phyloP scores from a whole-genome alignment of 2,797 vertebrate species.

The Coreius guichenoti region DNA sequence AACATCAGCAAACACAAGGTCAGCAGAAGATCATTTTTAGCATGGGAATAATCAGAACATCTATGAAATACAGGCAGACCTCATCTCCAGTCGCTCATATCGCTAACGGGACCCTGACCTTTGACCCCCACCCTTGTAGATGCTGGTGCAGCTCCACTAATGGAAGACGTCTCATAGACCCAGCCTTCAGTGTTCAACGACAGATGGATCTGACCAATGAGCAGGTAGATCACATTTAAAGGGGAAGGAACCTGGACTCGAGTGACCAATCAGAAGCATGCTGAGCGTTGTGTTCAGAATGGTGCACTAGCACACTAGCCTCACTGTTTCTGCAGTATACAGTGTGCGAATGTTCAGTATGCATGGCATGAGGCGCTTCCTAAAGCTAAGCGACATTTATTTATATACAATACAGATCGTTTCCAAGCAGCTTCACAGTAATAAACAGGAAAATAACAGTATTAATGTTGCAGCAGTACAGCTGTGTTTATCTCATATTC shows the following conservation, averaged over 20 bases:
- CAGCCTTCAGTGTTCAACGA: background rate
- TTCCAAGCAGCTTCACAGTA: conserved; percentile 1
- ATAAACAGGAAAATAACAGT: background rate
- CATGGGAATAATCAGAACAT: conserved; percentile 49
- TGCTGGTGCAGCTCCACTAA: conserved; percentile 71
- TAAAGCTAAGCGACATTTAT: background rate
- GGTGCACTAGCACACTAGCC: background rate
- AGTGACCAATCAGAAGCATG: conserved; percentile 43
- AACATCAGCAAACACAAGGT: conserved; percentile 75
- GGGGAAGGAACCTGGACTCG: conserved; percentile 36
- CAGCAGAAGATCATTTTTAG: conserved; percentile 54
- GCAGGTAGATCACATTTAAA: conserved; percentile 30
- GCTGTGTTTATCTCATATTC: too few species aligned
- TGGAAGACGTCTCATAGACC: conserved; percentile 66
- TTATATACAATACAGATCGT: conserved; percentile 1
- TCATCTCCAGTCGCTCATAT: conserved; percentile 23
- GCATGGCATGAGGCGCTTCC: background rate
- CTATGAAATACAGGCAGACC: conserved; percentile 34
- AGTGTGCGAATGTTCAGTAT: background rate
- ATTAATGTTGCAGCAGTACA: too few species aligned
- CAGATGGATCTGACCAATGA: conserved; percentile 31
- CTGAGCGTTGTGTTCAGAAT: conserved; percentile 6
- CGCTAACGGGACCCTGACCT: background rate
- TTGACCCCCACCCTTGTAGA: conserved; percentile 42
- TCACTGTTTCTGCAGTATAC: background rate